These are phyloP conservation scores for Aphidius ervi DNA, from an alignment of 1,140 invertebrate species.

Conservation along the genomic window DNA sequence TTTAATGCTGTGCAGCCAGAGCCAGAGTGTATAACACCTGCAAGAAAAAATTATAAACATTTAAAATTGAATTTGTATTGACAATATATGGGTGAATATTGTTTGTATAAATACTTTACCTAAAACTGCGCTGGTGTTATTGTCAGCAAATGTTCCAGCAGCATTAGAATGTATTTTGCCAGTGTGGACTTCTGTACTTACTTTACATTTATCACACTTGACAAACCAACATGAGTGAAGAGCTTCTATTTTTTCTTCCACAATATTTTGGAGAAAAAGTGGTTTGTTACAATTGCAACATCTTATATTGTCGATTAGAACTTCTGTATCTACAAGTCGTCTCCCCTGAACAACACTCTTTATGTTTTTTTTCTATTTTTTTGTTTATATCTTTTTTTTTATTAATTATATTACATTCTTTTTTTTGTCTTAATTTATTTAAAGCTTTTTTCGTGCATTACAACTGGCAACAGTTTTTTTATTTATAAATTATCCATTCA, in stretches of 20 bases:
- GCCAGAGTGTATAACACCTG: constrained; percentile 4
- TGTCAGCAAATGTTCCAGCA: background rate
- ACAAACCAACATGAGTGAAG: constrained; percentile 10
- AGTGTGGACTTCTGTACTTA: constrained; percentile 6
- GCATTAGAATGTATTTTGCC: constrained; percentile 9
- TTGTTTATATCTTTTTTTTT: too few species aligned
- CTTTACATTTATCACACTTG: constrained; percentile 7
- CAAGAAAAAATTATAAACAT: too few species aligned
- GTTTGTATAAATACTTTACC: background rate
- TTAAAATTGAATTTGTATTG: constrained; percentile 1
- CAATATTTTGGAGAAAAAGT: constrained; percentile 14
- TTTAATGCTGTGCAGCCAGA: constrained; percentile 5
- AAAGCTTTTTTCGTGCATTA: too few species aligned
- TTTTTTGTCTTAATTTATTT: too few species aligned
- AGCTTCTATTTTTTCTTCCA: constrained; percentile 6
- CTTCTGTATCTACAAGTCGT: constrained; percentile 9
- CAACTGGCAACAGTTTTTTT: too few species aligned
- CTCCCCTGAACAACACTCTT: too few species aligned
- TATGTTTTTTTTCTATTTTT: too few species aligned
- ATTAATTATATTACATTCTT: too few species aligned
- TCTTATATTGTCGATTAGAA: constrained; percentile 5
- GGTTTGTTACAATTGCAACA: constrained; percentile 9
- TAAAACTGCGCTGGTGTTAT: constrained; percentile 1
- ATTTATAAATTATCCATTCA: too few species aligned
- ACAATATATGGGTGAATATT: background rate